Evolutionary conservation across 2,888 invertebrate genomes (phyloP).

Genomic region (Fragum sueziense): DNA sequence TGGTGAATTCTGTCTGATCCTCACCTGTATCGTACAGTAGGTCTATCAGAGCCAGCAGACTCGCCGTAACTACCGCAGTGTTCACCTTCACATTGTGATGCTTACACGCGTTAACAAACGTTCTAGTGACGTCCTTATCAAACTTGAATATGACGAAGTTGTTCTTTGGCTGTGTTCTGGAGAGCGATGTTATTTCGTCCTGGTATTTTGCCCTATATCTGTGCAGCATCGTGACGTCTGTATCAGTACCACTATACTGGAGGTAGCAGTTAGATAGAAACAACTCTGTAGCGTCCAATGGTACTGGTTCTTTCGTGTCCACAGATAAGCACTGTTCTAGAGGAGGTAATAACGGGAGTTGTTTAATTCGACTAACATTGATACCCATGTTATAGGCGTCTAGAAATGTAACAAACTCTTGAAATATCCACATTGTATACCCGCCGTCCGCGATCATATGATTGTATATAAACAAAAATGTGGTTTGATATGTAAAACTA

Average conservation of each 20-base stretch:
- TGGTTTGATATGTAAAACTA: constrained; percentile 24
- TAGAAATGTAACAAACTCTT: constrained; percentile 51
- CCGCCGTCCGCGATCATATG: constrained; percentile 57
- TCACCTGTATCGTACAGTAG: constrained; percentile 36
- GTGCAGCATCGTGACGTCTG: neutral
- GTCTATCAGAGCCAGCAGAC: constrained; percentile 44
- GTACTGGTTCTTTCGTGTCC: neutral
- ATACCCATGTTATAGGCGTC: constrained; percentile 34
- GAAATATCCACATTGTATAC: constrained; percentile 54
- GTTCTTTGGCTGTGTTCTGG: constrained; percentile 25
- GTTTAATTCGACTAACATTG: constrained; percentile 2
- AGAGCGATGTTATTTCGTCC: constrained; percentile 27
- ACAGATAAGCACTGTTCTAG: constrained; percentile 38
- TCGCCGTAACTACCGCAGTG: constrained; percentile 41
- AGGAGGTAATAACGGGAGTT: constrained; percentile 49
- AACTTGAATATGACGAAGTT: constrained; percentile 42
- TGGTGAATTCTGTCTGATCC: neutral
- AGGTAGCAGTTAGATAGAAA: neutral
- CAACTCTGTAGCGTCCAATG: neutral
- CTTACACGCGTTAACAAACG: constrained; percentile 27
- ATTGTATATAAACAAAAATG: constrained; percentile 50
- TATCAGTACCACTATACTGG: neutral
- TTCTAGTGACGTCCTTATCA: constrained; percentile 17
- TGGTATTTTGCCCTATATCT: constrained; percentile 43
- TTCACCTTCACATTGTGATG: constrained; percentile 13